Base-by-base conservation (phyloP, 30 jellyfish, hydroid and myxozoan species). In the Aurelia aurita region DNA sequence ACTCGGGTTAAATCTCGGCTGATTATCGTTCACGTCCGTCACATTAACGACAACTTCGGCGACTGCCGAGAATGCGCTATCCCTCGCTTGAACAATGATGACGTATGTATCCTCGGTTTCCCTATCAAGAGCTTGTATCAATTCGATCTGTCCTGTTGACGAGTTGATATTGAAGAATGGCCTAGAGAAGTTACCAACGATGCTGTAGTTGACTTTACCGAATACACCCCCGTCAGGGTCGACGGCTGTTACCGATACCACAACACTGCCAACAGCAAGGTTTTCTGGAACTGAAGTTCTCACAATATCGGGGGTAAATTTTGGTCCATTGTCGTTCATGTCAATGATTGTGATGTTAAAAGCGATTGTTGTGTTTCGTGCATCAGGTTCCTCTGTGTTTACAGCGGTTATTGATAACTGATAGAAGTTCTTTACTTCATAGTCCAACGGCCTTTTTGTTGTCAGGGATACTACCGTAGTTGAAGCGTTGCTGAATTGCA, bases 21-120 rank as follows among this genome's bases (percentile, higher is more conserved):
- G 79, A 68, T 93, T 93, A 74, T 93, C 98, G 58, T 93, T 93
- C n/a, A 93, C 97, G 59, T 93, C 98, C 1, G 97, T 87, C 39
- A 93, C 97, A 69, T 77, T 65, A 64, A 93, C 82, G 39, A 93
- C 91, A 34, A 93, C 71, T 32, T 79, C 97, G 8, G 96, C 96
- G 5, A 93, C 88, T 12, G 97, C 65, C 20, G 89, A 49, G 73
- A 82, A 93, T 19, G 32, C 51, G 0, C 87, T 31, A 78, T 93
- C 97, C 1, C 85, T 70, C 12, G 97, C 98, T 29, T 58, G 82
- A 13, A 93, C 88, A 69, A 93, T 61, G 73, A 93, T 53, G 57
- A 85, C 81, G 75, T 89, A 95, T 19, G 39, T 72, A 87, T 95
- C 99, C 47, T 47, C 91, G 4, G 82, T 21, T 59, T 95, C 99